Percentiles rank a stretch among this genome's conserved stretches.
Conservation (phyloP, 35 echinoderm and acorn worm species). For the Patiria miniata region DNA sequence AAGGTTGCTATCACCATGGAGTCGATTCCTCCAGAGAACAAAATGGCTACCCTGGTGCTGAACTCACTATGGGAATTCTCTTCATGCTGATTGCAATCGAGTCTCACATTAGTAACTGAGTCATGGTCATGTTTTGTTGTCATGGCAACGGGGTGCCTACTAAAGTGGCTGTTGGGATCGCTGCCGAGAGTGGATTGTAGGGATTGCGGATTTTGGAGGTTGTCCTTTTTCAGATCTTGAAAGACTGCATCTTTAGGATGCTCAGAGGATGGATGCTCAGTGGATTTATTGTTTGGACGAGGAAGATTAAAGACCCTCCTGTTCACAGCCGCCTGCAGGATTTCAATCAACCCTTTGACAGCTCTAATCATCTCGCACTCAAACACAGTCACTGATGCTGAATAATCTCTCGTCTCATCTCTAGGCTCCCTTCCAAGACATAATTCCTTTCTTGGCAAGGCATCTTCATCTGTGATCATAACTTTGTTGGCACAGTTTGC, state of each 20-base stretch:
- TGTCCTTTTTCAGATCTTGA: neutral
- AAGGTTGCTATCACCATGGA: constrained; percentile 93
- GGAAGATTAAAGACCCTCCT: constrained; percentile 76
- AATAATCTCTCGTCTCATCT: neutral
- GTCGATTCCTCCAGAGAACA: constrained; percentile 97
- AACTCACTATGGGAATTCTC: neutral
- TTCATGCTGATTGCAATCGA: neutral
- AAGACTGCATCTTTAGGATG: neutral
- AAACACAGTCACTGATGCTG: neutral
- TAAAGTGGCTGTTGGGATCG: neutral
- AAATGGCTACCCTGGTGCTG: constrained; percentile 66
- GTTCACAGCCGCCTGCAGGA: constrained; percentile 65
- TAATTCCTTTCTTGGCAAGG: neutral
- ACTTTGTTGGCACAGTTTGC: neutral
- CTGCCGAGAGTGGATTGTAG: neutral
- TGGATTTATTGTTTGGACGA: neutral
- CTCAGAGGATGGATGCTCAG: neutral
- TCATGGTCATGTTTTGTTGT: neutral
- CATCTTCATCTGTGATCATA: neutral
- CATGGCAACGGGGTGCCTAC: neutral
- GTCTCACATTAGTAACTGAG: neutral
- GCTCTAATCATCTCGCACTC: constrained; percentile 33
- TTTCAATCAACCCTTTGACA: constrained; percentile 57
- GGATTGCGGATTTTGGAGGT: neutral
- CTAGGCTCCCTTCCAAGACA: neutral